Evolutionary conservation across 2,888 invertebrate genomes (phyloP).

Genomic region (Heliconius charithonia): DNA sequence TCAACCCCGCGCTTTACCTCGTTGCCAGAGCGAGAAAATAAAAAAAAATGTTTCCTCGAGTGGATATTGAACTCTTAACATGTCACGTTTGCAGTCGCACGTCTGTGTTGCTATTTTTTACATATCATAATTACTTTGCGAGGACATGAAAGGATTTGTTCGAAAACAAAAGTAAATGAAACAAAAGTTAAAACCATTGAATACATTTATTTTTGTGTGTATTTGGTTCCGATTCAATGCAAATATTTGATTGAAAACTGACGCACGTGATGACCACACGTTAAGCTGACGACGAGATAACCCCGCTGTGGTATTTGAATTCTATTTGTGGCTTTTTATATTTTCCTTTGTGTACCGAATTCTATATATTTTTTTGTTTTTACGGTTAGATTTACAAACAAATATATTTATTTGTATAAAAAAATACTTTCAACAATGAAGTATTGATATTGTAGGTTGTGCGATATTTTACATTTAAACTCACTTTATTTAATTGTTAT

Average conservation of each 20-base stretch:
- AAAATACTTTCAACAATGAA: too few species aligned
- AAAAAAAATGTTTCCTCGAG: too few species aligned
- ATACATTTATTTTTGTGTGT: constrained; percentile 26
- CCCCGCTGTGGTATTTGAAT: background rate
- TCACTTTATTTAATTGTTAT: too few species aligned
- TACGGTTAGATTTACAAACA: too few species aligned
- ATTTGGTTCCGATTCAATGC: constrained; percentile 21
- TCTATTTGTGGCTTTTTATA: background rate
- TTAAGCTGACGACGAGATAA: constrained; percentile 15
- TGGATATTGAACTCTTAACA: too few species aligned
- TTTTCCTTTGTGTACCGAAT: background rate
- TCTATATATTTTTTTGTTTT: too few species aligned
- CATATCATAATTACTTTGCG: constrained; percentile 1
- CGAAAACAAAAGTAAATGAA: constrained; percentile 8
- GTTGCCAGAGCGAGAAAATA: too few species aligned
- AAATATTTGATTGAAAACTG: constrained; percentile 33
- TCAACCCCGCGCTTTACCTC: too few species aligned
- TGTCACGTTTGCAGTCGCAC: too few species aligned
- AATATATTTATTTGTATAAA: too few species aligned
- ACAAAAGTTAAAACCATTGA: constrained; percentile 25
- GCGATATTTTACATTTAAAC: too few species aligned
- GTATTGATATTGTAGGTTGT: too few species aligned
- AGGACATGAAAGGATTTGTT: constrained; percentile 14
- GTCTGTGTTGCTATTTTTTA: background rate
- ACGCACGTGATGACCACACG: constrained; percentile 19